phyloP scores from a whole-genome alignment of 2,888 invertebrate species.

The Dasysyrphus albostriatus region DNA sequence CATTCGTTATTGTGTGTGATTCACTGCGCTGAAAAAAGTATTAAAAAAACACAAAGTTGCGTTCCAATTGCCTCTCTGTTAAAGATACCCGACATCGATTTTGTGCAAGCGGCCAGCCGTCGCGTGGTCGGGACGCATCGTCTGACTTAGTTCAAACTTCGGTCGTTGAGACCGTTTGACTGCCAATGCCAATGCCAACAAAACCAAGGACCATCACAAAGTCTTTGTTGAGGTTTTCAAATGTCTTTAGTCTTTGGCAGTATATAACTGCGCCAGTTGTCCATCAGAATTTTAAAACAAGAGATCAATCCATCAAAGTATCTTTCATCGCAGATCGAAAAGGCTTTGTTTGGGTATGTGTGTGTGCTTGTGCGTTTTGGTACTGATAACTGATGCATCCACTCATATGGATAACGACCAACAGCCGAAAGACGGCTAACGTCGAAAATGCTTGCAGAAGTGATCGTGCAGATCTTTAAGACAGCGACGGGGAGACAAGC shows the following conservation, averaged over 20 bases:
- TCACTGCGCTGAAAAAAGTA: neutral
- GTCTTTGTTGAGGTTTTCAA: conserved; percentile 61
- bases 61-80: conserved; percentile 49
- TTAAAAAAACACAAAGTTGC: conserved; percentile 51
- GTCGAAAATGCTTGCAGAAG: conserved; percentile 50
- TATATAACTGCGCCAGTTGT: conserved; percentile 72
- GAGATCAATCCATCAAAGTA: conserved; percentile 76
- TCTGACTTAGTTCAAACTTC: neutral
- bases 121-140: neutral
- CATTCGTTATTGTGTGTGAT: conserved; percentile 35
- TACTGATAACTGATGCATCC: conserved; percentile 70
- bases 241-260: conserved; percentile 36
- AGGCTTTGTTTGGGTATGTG: neutral
- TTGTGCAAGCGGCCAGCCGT: neutral
- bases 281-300: conserved; percentile 75
- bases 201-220: conserved; percentile 47
- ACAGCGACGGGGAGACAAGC: conserved; percentile 46
- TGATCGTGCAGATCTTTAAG: conserved; percentile 55
- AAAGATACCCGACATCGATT: conserved; percentile 28
- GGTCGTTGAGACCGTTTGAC: conserved; percentile 12
- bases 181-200: neutral
- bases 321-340: conserved; percentile 64
- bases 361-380: conserved; percentile 40
- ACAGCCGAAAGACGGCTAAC: conserved; percentile 26
- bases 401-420: conserved; percentile 18